phyloP scores from a whole-genome alignment of 2,113 vertebrate species.

The Rhinolophus sinicus region DNA sequence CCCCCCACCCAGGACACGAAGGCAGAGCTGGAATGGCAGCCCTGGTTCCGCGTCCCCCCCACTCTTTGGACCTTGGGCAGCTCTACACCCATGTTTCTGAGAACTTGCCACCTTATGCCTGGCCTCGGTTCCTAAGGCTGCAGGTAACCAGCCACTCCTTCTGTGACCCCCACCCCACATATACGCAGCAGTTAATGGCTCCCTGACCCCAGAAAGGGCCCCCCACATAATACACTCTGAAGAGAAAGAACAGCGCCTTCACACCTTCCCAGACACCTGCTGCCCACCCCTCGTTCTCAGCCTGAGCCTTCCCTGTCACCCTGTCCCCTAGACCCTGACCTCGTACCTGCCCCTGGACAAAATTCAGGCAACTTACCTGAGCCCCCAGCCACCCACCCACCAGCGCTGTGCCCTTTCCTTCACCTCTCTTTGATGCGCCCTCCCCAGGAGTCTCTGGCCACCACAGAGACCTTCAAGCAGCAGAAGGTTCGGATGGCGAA shows the following conservation, averaged over 20 bases:
- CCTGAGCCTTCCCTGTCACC: background rate
- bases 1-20: conserved; percentile 88
- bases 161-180: conserved; percentile 49
- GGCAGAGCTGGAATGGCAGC: conserved; percentile 92
- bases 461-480: conserved; percentile 92
- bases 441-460: conserved; percentile 85
- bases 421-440: background rate
- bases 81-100: conserved; percentile 84
- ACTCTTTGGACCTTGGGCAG: conserved; percentile 81
- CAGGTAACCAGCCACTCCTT: conserved; percentile 66
- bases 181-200: conserved; percentile 64
- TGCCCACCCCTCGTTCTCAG: no score
- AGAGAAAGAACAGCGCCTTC: background rate
- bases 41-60: conserved; percentile 84
- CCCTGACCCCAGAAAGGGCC: background rate
- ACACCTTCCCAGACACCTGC: background rate
- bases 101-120: conserved; percentile 85
- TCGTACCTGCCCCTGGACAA: background rate
- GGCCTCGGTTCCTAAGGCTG: conserved; percentile 80
- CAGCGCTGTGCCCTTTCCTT: background rate
- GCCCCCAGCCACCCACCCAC: no score
- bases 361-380: background rate
- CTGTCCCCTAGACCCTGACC: background rate
- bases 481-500: conserved; percentile 88
- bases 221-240: background rate